phyloP scores from a whole-genome alignment of 2,797 vertebrate genomes.

The Liparis tanakae region DNA sequence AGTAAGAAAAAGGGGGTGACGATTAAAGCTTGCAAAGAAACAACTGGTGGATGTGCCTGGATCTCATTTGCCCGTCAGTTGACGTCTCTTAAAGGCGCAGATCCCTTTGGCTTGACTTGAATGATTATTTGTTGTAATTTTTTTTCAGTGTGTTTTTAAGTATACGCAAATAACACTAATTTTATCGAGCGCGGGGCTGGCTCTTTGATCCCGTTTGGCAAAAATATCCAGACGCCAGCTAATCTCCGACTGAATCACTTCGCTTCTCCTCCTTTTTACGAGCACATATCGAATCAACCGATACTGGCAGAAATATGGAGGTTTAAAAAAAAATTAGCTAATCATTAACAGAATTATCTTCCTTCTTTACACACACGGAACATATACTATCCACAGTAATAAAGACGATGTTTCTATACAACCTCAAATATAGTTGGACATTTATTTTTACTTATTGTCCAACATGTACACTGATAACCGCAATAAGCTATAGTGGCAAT shows the following conservation, averaged over 20 bases:
- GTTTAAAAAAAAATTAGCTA: neutral
- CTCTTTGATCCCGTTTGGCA: slow-evolving; percentile 6
- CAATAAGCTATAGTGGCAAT: neutral
- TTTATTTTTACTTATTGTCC: too few species aligned
- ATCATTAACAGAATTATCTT: neutral
- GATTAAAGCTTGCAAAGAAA: slow-evolving; percentile 35
- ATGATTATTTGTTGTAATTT: slow-evolving; percentile 5
- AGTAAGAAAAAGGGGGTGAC: neutral
- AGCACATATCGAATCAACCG: neutral
- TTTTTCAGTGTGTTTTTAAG: slow-evolving; percentile 7
- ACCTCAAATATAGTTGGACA: neutral
- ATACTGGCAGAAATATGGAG: neutral
- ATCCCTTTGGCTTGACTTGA: slow-evolving; percentile 14
- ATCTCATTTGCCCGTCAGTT: slow-evolving; percentile 26
- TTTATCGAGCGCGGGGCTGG: neutral
- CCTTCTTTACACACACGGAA: neutral
- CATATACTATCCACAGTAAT: neutral
- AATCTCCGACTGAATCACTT: neutral
- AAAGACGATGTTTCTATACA: neutral
- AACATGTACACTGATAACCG: neutral
- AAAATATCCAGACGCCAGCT: neutral
- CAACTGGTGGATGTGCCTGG: slow-evolving; percentile 35
- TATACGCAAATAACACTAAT: slow-evolving; percentile 4
- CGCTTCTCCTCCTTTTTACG: neutral
- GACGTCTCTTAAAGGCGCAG: slow-evolving; percentile 37